Evolutionary conservation across 2,113 vertebrate genomes (phyloP).

Genomic region (Chaetorhynchus papuensis): DNA sequence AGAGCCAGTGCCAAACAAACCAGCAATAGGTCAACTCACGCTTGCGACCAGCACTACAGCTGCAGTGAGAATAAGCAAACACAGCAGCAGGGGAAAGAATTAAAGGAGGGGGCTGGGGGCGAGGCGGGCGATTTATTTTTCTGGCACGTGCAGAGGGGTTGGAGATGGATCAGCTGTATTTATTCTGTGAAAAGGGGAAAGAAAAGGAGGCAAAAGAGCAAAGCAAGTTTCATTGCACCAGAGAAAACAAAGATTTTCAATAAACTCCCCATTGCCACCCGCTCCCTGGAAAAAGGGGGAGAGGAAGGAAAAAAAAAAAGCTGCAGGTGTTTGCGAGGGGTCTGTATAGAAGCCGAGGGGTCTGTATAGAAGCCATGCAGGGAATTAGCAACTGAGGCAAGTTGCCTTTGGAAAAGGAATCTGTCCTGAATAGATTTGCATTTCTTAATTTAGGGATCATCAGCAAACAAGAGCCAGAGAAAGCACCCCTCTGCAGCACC

Average conservation of each 20-base stretch:
- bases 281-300: not conserved
- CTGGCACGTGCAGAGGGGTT: conserved; percentile 73
- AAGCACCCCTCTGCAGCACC: not conserved
- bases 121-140: conserved; percentile 64
- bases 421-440: conserved; percentile 53
- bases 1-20: conserved; percentile 33
- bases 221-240: conserved; percentile 54
- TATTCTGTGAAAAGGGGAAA: conserved; percentile 69
- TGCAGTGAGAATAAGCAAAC: conserved; percentile 72
- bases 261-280: conserved; percentile 18
- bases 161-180: conserved; percentile 79
- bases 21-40: conserved; percentile 57
- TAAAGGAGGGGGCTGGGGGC: conserved; percentile 25
- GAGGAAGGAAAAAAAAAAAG: not conserved
- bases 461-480: conserved; percentile 26
- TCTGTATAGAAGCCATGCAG: conserved; percentile 27
- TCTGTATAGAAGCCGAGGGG: not conserved
- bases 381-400: conserved; percentile 63
- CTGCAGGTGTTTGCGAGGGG: conserved; percentile 63
- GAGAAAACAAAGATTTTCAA: conserved; percentile 62
- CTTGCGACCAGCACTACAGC: conserved; percentile 68
- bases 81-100: conserved; percentile 62
- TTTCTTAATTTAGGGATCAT: conserved; percentile 55
- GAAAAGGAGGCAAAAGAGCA: conserved; percentile 62
- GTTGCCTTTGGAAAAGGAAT: conserved; percentile 56